These are phyloP conservation scores for Dicyrtomina minuta DNA, from an alignment of 2,888 invertebrate species.

Conservation along the genomic window DNA sequence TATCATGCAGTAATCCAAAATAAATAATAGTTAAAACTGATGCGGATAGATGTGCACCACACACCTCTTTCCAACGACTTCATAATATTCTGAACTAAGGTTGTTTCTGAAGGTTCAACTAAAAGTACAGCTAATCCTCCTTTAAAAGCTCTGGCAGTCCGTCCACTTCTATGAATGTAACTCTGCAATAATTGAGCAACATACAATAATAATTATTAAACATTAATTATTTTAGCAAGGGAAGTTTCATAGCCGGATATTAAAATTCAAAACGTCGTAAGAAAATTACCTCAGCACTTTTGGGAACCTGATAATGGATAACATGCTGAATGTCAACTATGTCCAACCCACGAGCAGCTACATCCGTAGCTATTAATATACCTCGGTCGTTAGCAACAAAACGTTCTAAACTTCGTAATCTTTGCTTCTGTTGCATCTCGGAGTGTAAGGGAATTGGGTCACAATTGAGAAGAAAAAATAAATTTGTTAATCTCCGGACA, in stretches of 20 bases:
- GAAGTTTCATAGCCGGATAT: no score
- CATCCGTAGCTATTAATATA: conserved; percentile 87
- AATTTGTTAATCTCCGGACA: conserved; percentile 69
- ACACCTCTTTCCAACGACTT: conserved; percentile 80
- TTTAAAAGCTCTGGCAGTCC: conserved; percentile 87
- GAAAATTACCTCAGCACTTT: conserved; percentile 76
- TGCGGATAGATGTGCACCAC: no score
- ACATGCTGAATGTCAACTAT: conserved; percentile 92
- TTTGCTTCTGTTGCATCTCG: conserved; percentile 89
- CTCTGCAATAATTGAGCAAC: conserved; percentile 64
- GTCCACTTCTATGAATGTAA: conserved; percentile 94
- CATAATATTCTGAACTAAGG: conserved; percentile 76
- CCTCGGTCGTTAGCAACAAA: conserved; percentile 69
- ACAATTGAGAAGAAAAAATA: conserved; percentile 69
- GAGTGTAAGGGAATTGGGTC: conserved; percentile 78
- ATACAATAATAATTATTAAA: conserved; percentile 24
- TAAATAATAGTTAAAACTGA: no score
- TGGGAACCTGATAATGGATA: conserved; percentile 93
- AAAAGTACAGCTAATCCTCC: conserved; percentile 89
- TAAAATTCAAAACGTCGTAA: neutral
- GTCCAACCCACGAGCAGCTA: conserved; percentile 95
- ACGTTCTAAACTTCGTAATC: conserved; percentile 90
- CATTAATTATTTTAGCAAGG: conserved; percentile 35
- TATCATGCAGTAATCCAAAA: neutral
- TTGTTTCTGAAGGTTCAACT: conserved; percentile 83